Base-by-base conservation (phyloP, 2,797 vertebrate genomes). In the Uromys caudimaculatus region DNA sequence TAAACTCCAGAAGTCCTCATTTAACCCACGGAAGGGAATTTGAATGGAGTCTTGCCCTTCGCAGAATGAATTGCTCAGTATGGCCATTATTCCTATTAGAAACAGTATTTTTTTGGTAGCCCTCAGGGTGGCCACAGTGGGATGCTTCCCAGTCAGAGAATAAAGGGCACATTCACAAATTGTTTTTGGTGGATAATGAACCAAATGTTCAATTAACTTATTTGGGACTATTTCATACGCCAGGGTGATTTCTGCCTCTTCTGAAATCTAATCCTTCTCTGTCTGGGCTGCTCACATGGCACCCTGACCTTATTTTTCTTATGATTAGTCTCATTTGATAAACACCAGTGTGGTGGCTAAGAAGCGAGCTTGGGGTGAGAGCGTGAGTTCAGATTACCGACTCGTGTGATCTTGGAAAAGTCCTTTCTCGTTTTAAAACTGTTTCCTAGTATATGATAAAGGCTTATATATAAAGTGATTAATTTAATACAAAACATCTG, bases 121-220 rank as follows among this genome's bases (percentile, higher is more conserved):
- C 93, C 86, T 60, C 73, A 83, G 96, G 83, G 95, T 79, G 73
- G 56, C 90, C 96, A 81, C 95, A 95, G 97, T 95, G 75, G 96
- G 95, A 75, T 81, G 58, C 82, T 95, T 96, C 54, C 29, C 52
- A 90, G 89, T 64, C 79, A 52, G 64, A 96, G 95, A 97, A 95
- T 78, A 95, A 96, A 97, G 78, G 56, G 50, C 76, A 93, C 1
- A 82, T 84, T 92, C 54, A 77, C 92, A 93, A 81, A 84, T 91
- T 95, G 93, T 44, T 90, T 94, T 95, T 71, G 92, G 94, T 92
- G 56, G 81, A 92, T 96, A 96, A 96, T 97, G 94, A 95, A 62
- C 89, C 86, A 95, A 95, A 90, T 95, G 94, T 89, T 95, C 77
- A 77, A 50, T 95, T 95, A 97, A 69, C 89, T 97, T 73, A 32